Evolutionary conservation across 2,113 vertebrate species (phyloP), one percentile per base, ranked within the genome.

Genomic region (Scortum barcoo): DNA sequence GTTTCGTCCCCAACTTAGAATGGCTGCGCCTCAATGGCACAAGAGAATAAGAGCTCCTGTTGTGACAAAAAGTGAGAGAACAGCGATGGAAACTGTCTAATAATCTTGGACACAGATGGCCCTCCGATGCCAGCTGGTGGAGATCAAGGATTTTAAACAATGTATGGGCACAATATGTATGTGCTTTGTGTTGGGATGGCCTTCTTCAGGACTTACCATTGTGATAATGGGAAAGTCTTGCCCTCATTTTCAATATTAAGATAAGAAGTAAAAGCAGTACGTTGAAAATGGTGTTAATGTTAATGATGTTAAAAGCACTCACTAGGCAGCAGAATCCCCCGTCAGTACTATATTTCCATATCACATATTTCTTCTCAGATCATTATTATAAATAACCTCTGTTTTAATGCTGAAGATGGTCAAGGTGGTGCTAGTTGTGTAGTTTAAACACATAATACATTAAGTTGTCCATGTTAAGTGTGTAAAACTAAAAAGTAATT

Each of bases 1-100:
- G 90, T 73, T 87, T 88, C 78, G 86, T 87, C 62, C 68, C 73
- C 20, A 78, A 86, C 90, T 90, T 80, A 28, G 77, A 89, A 80
- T 82, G 82, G 76, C 75, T 90, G 72, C 42, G 72, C 57, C 66
- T 83, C 60, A 1, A 67, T 68, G 65, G 80, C 81, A 44, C 78
- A 9, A 30, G 62, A 81, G 62, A 73, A 90, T 69, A 84, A 81
- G 36, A 42, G 57, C 83, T 85, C 66, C 71, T 33, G 50, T 79
- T 87, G 81, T 81, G 86, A 84, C 84, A 77, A 80, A 79, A 17
- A 68, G 75, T 58, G 51, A 36, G 63, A 24, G 30, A 72, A 84
- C 24, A 56, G 44, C 83, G 72, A 73, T 19, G 11, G 73, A 89
- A 85, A 63, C 68, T 63, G 84, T 86, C 81, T 88, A 86, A 86